Evolutionary conservation across 2,888 invertebrate species (phyloP), one percentile per base, ranked within the genome.

Genomic region (Lomographa bimaculata): DNA sequence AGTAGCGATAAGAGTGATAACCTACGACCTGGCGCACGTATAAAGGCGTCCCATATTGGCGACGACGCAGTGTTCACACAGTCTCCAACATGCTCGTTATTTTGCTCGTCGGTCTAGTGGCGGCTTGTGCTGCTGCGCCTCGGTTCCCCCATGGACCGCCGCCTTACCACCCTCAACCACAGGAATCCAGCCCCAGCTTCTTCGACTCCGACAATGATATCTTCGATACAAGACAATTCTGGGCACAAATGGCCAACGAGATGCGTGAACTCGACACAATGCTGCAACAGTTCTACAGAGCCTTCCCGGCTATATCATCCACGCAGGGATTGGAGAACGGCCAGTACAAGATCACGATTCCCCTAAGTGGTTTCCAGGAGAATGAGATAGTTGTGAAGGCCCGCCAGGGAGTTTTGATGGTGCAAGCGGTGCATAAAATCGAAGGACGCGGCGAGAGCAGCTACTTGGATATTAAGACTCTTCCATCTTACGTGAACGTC

Each of bases 361-460:
- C 67, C 0, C 42, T 87, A 0, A 14, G 45, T 3, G 80, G 73
- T 0, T 86, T 68, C 36, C 64, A 78, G 0, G 80, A 82, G 27
- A 75, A 75, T 10, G 85, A 87, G 3, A 76, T 87, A 5, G 56
- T 68, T 0, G 85, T 87, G 4, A 86, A 86, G 35, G 84, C 82
- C 0, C 71, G 70, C 2, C 66, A 68, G 8, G 79, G 82, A 0
- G 28, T 78, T 10, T 39, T 85, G 19, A 79, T 84, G 80, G 61
- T 85, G 12, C 82, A 84, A 47, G 87, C 86, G 1, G 50, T 59
- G 0, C 75, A 72, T 35, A 66, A 63, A 10, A 39, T 17, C 1
- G 29, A 47, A 0, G 60, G 29, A 1, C 63, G 52, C 0, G 46
- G 47, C 0, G 43, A 62, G 33, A 70, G 45, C 7, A 71, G 50